Evolutionary conservation across 1,140 invertebrate genomes (phyloP), one percentile per base, ranked within the genome.

Genomic region (Philaenus spumarius): DNA sequence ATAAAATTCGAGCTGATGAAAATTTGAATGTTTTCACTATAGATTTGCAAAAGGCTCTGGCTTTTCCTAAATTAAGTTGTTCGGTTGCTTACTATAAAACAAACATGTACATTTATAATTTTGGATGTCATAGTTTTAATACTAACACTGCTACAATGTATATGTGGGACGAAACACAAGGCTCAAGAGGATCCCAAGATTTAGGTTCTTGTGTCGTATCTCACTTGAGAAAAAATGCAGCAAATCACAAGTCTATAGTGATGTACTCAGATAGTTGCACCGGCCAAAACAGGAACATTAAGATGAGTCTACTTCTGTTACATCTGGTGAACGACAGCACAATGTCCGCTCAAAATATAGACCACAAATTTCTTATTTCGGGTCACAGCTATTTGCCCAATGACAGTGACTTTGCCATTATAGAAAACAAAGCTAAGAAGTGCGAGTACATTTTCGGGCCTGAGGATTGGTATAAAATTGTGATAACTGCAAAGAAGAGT

Each of bases 31-130:
- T 52, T 56, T 55, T 65, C 40, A 58, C 62, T 45, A 63, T 66
- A 35, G 65, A 66, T 55, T 59, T 66, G 5, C 42, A 65, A 62
- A 67, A 67, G 60, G 64, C 62, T 58, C 55, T 67, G 39, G 35
- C 58, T 11, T 67, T 62, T 58, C 64, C 64, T 12, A 65, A 64
- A 40, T 55, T 67, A 20, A 59, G 55, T 20, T 55, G 46, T 37
- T 64, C 62, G 1, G 45, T 64, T 40, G 61, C 65, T 56, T 66
- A 66, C 59, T 65, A 65, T 60, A 66, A 66, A 59, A 63, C 62
- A 50, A 66, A 66, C 57, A 53, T 65, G 58, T 64, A 67, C 47
- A 60, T 64, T 59, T 62, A 62, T 52, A 65, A 65, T 58, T 61
- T 66, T 7, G 63, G 63, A 23, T 23, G 43, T 45, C 46, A 64